phyloP scores from a whole-genome alignment of 2,113 vertebrate genomes.

The Spea multiplicata region DNA sequence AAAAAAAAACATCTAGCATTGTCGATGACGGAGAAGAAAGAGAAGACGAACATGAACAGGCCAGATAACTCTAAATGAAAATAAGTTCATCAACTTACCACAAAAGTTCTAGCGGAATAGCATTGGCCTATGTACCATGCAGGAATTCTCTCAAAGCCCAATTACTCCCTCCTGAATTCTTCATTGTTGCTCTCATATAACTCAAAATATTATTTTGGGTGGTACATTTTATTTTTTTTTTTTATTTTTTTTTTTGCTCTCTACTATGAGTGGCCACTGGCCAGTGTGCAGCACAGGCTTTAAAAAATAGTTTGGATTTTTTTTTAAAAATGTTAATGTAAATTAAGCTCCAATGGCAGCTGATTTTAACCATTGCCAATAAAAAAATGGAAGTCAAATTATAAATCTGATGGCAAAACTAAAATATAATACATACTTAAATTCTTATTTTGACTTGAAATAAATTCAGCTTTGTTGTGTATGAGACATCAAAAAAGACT shows the following conservation, averaged over 20 bases:
- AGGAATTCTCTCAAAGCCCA: slow-evolving; percentile 38
- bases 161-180: slow-evolving; percentile 24
- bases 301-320: slow-evolving; percentile 19
- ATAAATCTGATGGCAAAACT: background rate
- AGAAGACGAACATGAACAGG: slow-evolving; percentile 30
- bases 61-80: slow-evolving; percentile 27
- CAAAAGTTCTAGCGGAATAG: slow-evolving; percentile 34
- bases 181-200: slow-evolving; percentile 34
- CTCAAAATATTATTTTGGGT: background rate
- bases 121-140: slow-evolving; percentile 20
- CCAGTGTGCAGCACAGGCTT: slow-evolving; percentile 23
- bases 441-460: slow-evolving; percentile 40
- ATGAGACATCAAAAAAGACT: slow-evolving; percentile 43
- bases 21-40: slow-evolving; percentile 35
- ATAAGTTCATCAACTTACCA: background rate
- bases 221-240: slow-evolving; percentile 14
- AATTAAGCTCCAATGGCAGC: background rate
- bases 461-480: no score
- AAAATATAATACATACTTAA: background rate
- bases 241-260: background rate
- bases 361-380: background rate
- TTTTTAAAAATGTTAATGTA: background rate
- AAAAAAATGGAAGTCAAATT: background rate
- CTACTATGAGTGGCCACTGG: slow-evolving; percentile 30
- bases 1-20: slow-evolving; percentile 14